A percentile compares a stretch with the other conserved stretches of the same genome.
These are phyloP conservation scores for Gymnocheta viridis DNA, from an alignment of 2,888 invertebrate genomes.

Conservation along the genomic window DNA sequence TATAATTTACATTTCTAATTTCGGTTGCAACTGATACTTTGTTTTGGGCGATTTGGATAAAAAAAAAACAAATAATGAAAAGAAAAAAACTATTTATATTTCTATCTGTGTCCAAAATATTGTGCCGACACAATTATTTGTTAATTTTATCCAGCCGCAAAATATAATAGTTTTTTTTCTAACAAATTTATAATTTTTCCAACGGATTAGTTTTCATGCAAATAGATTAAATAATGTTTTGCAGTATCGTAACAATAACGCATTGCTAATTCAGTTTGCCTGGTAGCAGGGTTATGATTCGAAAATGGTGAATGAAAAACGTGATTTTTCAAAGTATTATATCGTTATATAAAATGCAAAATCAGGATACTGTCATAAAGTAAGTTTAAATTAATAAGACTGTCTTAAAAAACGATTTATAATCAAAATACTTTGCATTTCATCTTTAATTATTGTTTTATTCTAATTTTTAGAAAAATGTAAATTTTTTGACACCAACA, in stretches of 20 bases:
- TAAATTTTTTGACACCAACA: no score
- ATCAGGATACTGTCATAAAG: no score
- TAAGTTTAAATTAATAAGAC: no score
- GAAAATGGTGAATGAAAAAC: no score
- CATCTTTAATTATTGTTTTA: no score
- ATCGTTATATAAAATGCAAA: no score
- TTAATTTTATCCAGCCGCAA: not conserved
- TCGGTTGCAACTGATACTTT: constrained; percentile 24
- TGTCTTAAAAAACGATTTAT: no score
- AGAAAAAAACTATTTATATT: not conserved
- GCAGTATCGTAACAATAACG: not conserved
- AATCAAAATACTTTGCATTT: no score
- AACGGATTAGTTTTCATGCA: not conserved
- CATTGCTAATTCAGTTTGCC: no score
- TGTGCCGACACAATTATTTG: constrained; percentile 3
- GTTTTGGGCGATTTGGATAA: not conserved
- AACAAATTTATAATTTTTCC: not conserved
- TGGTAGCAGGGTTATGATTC: no score
- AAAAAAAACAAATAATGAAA: not conserved
- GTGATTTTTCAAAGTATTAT: no score
- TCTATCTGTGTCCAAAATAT: constrained; percentile 15
- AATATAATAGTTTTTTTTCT: not conserved
- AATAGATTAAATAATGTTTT: not conserved
- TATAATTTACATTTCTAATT: constrained; percentile 47
- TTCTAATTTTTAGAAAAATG: no score